Evolutionary conservation across 2,113 vertebrate species (phyloP).

Genomic region (Myrmophylax atrothorax): DNA sequence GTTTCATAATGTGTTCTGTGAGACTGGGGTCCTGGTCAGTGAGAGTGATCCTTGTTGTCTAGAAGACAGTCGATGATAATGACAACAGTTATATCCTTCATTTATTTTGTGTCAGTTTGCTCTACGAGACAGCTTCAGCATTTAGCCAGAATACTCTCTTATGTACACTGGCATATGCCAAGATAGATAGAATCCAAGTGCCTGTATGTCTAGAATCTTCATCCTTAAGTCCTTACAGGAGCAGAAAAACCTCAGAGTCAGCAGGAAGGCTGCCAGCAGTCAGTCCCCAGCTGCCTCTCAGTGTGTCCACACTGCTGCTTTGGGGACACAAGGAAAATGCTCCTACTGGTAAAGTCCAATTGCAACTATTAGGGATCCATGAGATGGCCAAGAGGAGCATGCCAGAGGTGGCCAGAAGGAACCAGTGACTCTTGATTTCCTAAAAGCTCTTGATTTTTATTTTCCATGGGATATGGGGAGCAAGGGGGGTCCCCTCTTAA

Average conservation of each 20-base stretch:
- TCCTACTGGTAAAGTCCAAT: neutral
- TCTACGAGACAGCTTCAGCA: neutral
- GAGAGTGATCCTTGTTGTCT: neutral
- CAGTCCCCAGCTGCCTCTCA: neutral
- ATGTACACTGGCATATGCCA: constrained; percentile 68
- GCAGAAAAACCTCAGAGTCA: constrained; percentile 38
- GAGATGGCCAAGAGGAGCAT: neutral
- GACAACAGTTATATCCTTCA: neutral
- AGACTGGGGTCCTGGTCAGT: neutral
- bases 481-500: neutral
- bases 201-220: constrained; percentile 13
- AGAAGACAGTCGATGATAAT: neutral
- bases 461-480: neutral
- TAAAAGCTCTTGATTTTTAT: neutral
- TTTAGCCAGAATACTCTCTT: neutral
- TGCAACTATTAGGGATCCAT: neutral
- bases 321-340: neutral
- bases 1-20: neutral
- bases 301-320: neutral
- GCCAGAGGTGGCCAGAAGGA: neutral
- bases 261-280: constrained; percentile 13
- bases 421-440: neutral
- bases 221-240: constrained; percentile 40
- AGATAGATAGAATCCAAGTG: constrained; percentile 32
- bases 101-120: neutral